phyloP scores from a whole-genome alignment of 2,797 vertebrate genomes.

The Cottoperca gobio region DNA sequence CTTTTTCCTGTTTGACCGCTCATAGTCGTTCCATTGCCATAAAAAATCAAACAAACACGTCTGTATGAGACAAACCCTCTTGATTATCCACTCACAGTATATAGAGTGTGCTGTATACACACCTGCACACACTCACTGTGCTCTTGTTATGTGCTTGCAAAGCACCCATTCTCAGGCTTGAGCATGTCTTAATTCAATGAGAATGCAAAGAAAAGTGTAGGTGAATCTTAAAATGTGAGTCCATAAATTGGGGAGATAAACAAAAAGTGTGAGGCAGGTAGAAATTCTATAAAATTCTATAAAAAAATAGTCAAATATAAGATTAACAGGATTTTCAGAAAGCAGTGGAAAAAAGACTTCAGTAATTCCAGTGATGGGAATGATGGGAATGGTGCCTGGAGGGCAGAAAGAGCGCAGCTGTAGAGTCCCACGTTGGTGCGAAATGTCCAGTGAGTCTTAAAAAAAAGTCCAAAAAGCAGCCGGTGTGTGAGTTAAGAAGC shows the following conservation, averaged over 20 bases:
- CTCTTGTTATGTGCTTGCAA: conserved; percentile 14
- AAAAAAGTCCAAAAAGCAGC: conserved; percentile 59
- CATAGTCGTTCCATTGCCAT: conserved; percentile 21
- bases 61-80: conserved; percentile 32
- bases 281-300: conserved; percentile 11
- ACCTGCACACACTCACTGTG: conserved; percentile 38
- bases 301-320: not conserved
- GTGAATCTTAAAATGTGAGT: not conserved
- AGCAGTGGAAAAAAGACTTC: not conserved
- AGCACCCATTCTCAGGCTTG: conserved; percentile 32
- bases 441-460: conserved; percentile 49
- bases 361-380: conserved; percentile 56
- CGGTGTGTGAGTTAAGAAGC: conserved; percentile 59
- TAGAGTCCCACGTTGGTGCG: conserved; percentile 43
- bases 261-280: conserved; percentile 5
- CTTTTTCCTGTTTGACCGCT: conserved; percentile 29
- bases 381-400: conserved; percentile 39
- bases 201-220: not conserved
- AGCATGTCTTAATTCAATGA: conserved; percentile 36
- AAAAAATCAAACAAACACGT: not conserved
- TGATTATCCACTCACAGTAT: conserved; percentile 49
- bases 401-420: conserved; percentile 46
- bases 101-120: conserved; percentile 27
- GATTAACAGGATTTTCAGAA: not conserved
- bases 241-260: conserved; percentile 4